A percentile compares a stretch with the other conserved stretches of the same genome.
These are phyloP conservation scores for Bellardia bayeri DNA, from an alignment of 2,888 invertebrate species.

Conservation along the genomic window DNA sequence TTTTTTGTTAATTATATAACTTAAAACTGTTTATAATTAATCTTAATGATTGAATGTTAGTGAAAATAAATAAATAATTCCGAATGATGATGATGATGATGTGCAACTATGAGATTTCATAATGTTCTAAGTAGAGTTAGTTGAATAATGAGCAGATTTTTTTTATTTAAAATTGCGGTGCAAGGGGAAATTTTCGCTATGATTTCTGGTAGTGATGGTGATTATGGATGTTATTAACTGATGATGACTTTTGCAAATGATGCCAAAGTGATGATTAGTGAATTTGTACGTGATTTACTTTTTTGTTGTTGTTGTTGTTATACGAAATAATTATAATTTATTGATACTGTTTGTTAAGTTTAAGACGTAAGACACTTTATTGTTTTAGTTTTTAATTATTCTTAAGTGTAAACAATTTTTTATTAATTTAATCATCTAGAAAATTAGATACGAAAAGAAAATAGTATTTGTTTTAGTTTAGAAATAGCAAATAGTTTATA, in stretches of 20 bases:
- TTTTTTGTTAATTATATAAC: conserved; percentile 38
- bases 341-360: conserved; percentile 62
- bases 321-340: conserved; percentile 62
- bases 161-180: conserved; percentile 58
- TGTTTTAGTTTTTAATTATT: conserved; percentile 56
- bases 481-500: conserved; percentile 78
- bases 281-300: conserved; percentile 69
- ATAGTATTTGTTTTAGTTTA: conserved; percentile 76
- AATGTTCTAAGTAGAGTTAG: conserved; percentile 18
- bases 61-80: conserved; percentile 29
- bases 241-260: conserved; percentile 72
- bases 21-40: conserved; percentile 39
- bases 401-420: conserved; percentile 74
- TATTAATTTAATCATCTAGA: conserved; percentile 83
- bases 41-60: conserved; percentile 32
- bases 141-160: conserved; percentile 43
- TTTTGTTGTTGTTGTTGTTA: conserved; percentile 44
- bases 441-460: conserved; percentile 82
- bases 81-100: conserved; percentile 45
- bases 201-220: conserved; percentile 56
- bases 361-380: conserved; percentile 72
- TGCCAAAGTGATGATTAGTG: conserved; percentile 72
- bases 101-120: conserved; percentile 50
- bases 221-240: conserved; percentile 62
- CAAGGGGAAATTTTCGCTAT: conserved; percentile 58